phyloP scores from a whole-genome alignment of 2,888 invertebrate species.

The Drosophila putrida region DNA sequence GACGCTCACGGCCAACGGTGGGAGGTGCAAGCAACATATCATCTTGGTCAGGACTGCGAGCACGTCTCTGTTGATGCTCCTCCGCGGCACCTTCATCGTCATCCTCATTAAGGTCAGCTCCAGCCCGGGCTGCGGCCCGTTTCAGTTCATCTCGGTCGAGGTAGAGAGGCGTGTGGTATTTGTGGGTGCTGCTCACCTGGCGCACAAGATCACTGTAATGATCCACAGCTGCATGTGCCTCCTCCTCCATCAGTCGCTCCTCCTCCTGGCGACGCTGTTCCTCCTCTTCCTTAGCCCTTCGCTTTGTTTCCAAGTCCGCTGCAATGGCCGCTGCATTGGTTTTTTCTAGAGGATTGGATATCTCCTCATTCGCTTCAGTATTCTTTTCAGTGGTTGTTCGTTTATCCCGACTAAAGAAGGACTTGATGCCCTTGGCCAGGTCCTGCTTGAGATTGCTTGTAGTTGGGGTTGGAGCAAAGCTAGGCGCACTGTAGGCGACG shows the following conservation, averaged over 20 bases:
- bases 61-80: conserved; percentile 68
- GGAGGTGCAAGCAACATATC: conserved; percentile 67
- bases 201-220: conserved; percentile 93
- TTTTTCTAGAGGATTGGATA: conserved; percentile 70
- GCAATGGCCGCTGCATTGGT: conserved; percentile 70
- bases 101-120: conserved; percentile 73
- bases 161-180: conserved; percentile 86
- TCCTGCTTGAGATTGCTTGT: conserved; percentile 64
- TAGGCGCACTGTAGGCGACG: background rate
- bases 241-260: conserved; percentile 86
- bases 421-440: conserved; percentile 81
- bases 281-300: conserved; percentile 81
- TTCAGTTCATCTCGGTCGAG: conserved; percentile 88
- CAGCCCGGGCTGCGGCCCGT: conserved; percentile 87
- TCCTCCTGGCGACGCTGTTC: conserved; percentile 79
- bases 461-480: background rate
- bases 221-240: conserved; percentile 90
- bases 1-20: conserved; percentile 69
- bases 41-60: conserved; percentile 77
- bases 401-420: conserved; percentile 83
- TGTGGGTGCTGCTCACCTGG: conserved; percentile 87
- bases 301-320: conserved; percentile 84
- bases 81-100: conserved; percentile 44
- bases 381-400: conserved; percentile 81
- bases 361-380: conserved; percentile 78